Evolutionary conservation across 2,797 vertebrate genomes (phyloP).

Genomic region (Morus bassanus): DNA sequence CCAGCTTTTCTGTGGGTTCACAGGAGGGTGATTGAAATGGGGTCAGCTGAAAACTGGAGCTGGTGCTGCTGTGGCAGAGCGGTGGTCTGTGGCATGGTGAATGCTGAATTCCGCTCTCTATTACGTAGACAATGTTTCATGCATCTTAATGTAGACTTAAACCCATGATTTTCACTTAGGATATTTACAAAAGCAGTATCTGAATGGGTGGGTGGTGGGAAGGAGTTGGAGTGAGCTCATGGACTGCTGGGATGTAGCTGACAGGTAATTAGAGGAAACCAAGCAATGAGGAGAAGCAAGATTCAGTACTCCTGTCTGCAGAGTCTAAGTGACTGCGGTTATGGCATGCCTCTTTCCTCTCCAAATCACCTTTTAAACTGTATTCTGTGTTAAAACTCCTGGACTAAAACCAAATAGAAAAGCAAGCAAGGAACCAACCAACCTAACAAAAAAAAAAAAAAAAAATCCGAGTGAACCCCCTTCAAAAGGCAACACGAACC

Average conservation of each 20-base stretch:
- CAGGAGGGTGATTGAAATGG: background rate
- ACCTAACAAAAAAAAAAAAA: background rate
- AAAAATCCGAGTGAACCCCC: background rate
- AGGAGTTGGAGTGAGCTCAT: background rate
- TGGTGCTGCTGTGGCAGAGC: background rate
- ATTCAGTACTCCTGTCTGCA: background rate
- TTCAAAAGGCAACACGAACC: background rate
- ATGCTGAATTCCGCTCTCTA: background rate
- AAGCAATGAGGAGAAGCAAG: background rate
- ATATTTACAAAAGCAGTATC: background rate
- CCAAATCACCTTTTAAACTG: background rate
- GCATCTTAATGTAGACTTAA: background rate
- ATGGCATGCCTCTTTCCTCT: background rate
- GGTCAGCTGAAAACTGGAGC: background rate
- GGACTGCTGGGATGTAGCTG: background rate
- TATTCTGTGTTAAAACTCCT: background rate
- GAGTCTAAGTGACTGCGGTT: background rate
- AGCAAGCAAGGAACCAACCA: background rate
- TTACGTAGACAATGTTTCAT: background rate
- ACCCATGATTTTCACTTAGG: background rate
- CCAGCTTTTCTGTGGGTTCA: background rate
- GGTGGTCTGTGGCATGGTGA: rapidly evolving
- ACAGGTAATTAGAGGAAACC: background rate
- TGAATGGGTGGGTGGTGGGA: background rate
- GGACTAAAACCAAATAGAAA: background rate